Base-by-base conservation (phyloP, 2,888 invertebrate genomes). In the Mythimna vitellina region DNA sequence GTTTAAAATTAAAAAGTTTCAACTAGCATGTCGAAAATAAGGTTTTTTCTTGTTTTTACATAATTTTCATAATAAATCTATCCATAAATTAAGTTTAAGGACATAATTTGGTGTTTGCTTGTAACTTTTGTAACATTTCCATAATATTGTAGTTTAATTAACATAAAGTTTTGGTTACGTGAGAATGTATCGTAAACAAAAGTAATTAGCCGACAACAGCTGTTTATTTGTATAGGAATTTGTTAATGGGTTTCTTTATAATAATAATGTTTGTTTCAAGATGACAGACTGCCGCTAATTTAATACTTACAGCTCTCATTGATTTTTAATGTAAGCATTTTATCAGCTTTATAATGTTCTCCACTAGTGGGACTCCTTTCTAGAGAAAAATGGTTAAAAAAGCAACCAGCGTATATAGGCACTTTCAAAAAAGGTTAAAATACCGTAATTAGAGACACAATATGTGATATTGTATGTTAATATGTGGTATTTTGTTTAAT, bases 141-240 rank as follows among this genome's bases (percentile, higher is more conserved):
- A 42, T 35, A 32, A 38, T 51, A 53, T 7, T 49, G 22, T 57
- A 49, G 25, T 64, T 70, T 42, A 42, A 70, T 65, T 53, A 46
- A 54, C 53, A 61, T 22, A 57, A 22, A 38, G 1, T 22, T 46
- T 42, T 25, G 3, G 12, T 80, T 14, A 58, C 67, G 70, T 76
- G 56, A 62, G n/a, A 51, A 62, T 22, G n/a, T 17, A 35, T 12
- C 17, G 10, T 61, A 57, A 70, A 61, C 0, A 14, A 32, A 9
- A 14, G 5, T 61, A 38, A 56, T 51, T 57, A 65, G 29, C 22
- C 9, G 14, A 14, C 10, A 60, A 61, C 22, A 46, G 46, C 46
- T 46, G 46, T 46, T 46, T 17, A 46, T 46, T 46, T 46, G 17
- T 46, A 46, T 17, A 6, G 17, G 17, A 5, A 46, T 17, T 46